Conservation (phyloP, 2,797 vertebrate genomes). For the Columba guinea region DNA sequence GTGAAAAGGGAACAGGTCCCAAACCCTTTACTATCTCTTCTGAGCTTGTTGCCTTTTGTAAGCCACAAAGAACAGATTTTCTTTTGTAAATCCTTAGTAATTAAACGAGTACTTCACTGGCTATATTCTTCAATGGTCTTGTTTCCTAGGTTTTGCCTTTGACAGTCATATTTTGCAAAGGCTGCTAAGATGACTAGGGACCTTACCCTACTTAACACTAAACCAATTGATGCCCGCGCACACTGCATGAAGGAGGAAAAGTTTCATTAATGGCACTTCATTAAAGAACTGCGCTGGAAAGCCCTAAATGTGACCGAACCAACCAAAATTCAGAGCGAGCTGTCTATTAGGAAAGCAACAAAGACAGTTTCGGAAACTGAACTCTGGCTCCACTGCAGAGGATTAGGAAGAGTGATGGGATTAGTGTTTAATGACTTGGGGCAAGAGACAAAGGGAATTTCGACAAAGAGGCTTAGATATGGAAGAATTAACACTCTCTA, state of each 20-base stretch:
- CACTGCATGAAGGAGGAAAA: conserved; percentile 80
- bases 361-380: conserved; percentile 89
- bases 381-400: conserved; percentile 90
- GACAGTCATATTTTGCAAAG: conserved; percentile 82
- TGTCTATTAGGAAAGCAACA: conserved; percentile 86
- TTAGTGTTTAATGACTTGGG: conserved; percentile 99
- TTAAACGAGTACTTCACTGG: conserved; percentile 84
- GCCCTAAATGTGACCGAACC: conserved; percentile 78
- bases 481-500: conserved; percentile 99
- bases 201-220: conserved; percentile 78
- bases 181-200: conserved; percentile 75
- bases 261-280: conserved; percentile 90
- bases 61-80: conserved; percentile 83
- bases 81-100: conserved; percentile 87
- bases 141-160: conserved; percentile 82
- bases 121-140: conserved; percentile 74
- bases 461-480: conserved; percentile 99
- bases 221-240: conserved; percentile 79
- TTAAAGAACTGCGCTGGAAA: conserved; percentile 80
- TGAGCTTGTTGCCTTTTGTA: conserved; percentile 85
- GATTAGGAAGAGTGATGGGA: conserved; percentile 99
- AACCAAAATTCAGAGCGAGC: conserved; percentile 79
- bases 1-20: conserved; percentile 31
- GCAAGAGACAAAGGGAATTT: conserved; percentile 99
- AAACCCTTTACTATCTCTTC: conserved; percentile 87